These are phyloP conservation scores for Chrysaora quinquecirrha DNA, from an alignment of 30 jellyfish, hydroid and myxozoan species.

Conservation along the genomic window DNA sequence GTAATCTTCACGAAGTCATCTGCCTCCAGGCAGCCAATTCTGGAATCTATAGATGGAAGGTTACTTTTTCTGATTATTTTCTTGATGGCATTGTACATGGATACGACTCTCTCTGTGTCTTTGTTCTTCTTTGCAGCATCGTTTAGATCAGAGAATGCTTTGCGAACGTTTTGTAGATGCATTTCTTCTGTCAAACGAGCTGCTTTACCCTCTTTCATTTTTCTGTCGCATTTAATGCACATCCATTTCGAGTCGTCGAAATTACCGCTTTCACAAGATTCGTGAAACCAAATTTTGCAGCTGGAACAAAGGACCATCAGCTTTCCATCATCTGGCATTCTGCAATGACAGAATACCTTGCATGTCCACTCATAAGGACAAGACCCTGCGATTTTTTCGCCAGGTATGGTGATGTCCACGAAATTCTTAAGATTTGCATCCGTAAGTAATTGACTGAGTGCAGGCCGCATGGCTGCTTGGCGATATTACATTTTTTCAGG, in stretches of 20 bases:
- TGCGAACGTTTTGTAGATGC: no score
- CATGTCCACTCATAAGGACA: not conserved
- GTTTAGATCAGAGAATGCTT: no score
- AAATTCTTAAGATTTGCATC: not conserved
- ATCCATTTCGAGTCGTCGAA: not conserved
- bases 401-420: not conserved
- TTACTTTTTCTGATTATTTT: no score
- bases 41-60: no score
- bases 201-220: no score
- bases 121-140: no score
- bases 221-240: not conserved
- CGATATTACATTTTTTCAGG: no score
- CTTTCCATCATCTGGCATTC: slow-evolving; percentile 24
- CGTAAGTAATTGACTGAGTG: not conserved
- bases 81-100: no score
- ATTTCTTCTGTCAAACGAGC: no score
- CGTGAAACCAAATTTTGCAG: slow-evolving; percentile 3
- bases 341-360: slow-evolving; percentile 17
- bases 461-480: not conserved
- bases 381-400: not conserved
- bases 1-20: no score
- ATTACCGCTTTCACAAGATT: not conserved
- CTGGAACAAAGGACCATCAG: not conserved
- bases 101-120: no score
- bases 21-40: no score